Conservation (phyloP, 2,888 invertebrate species). For the Plebejus anna region DNA sequence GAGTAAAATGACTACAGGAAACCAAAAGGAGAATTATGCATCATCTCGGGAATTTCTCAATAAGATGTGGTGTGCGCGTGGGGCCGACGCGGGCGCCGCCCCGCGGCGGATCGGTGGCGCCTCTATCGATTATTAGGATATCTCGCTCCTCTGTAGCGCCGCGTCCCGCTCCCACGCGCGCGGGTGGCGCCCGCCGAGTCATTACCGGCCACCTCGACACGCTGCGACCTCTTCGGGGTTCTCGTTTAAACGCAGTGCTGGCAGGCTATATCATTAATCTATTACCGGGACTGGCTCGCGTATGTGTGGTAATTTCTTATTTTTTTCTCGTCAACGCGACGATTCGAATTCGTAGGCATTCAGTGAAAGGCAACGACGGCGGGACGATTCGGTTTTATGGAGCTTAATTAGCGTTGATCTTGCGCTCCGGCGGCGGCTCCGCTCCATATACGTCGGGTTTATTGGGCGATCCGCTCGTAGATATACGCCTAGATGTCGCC, state of each 20-base stretch:
- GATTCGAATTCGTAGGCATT: conserved; percentile 52
- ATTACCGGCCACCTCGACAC: conserved; percentile 50
- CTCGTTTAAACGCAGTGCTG: conserved; percentile 62
- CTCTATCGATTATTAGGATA: conserved; percentile 60
- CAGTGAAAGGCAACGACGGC: conserved; percentile 68
- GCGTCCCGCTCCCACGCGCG: conserved; percentile 51
- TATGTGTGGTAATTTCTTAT: conserved; percentile 58
- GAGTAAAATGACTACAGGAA: conserved; percentile 69
- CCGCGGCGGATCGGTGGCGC: conserved; percentile 68
- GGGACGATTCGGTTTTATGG: conserved; percentile 73
- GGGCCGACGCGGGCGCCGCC: conserved; percentile 71
- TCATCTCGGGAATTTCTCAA: conserved; percentile 78
- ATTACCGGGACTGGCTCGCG: conserved; percentile 65
- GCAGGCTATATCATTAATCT: conserved; percentile 75
- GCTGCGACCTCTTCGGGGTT: conserved; percentile 49
- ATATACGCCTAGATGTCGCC: conserved; percentile 60
- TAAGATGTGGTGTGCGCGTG: conserved; percentile 71
- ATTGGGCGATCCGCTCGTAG: conserved; percentile 63
- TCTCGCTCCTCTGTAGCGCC: conserved; percentile 48
- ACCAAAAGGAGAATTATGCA: conserved; percentile 73
- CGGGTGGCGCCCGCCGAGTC: conserved; percentile 60
- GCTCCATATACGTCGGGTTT: conserved; percentile 65
- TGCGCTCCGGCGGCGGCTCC: conserved; percentile 50
- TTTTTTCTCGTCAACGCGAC: conserved; percentile 49
- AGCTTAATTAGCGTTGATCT: conserved; percentile 73